A percentile compares a stretch with the other conserved stretches of the same genome.
phyloP scores from a whole-genome alignment of 2,888 invertebrate genomes.

The Scaptomyza parva region DNA sequence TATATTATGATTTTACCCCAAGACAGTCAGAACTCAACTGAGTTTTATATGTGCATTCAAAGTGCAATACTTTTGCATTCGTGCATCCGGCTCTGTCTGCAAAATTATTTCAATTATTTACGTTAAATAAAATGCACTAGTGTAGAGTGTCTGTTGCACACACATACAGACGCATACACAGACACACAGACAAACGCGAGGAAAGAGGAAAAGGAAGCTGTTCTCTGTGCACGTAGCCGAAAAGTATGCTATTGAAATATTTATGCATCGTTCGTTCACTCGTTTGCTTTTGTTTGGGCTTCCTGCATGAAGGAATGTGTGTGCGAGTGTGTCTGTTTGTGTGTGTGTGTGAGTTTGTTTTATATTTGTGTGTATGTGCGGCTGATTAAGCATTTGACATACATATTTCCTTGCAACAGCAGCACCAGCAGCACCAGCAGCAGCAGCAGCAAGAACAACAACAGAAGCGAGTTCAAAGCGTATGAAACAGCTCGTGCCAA shows the following conservation, averaged over 20 bases:
- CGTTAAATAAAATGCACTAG: slow-evolving; percentile 67
- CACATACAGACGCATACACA: slow-evolving; percentile 12
- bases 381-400: slow-evolving; percentile 79
- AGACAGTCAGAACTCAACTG: background rate
- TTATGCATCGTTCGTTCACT: slow-evolving; percentile 71
- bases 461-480: slow-evolving; percentile 63
- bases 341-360: slow-evolving; percentile 20
- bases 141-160: slow-evolving; percentile 34
- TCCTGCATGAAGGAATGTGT: slow-evolving; percentile 6
- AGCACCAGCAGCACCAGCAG: slow-evolving; percentile 9
- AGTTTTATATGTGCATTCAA: slow-evolving; percentile 19
- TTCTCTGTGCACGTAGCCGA: slow-evolving; percentile 67
- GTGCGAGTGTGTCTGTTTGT: slow-evolving; percentile 1
- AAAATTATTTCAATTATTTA: slow-evolving; percentile 69
- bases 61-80: slow-evolving; percentile 25
- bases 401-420: slow-evolving; percentile 64
- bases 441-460: slow-evolving; percentile 5
- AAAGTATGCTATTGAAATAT: slow-evolving; percentile 80
- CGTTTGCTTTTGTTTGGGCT: slow-evolving; percentile 65
- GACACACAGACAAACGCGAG: slow-evolving; percentile 5
- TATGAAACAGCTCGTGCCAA: slow-evolving; percentile 73
- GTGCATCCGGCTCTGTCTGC: slow-evolving; percentile 27
- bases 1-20: slow-evolving; percentile 5
- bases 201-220: slow-evolving; percentile 5
- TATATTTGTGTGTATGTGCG: slow-evolving; percentile 54